Base-by-base conservation (phyloP, 1,140 invertebrate species). In the Drosophila ironensis region DNA sequence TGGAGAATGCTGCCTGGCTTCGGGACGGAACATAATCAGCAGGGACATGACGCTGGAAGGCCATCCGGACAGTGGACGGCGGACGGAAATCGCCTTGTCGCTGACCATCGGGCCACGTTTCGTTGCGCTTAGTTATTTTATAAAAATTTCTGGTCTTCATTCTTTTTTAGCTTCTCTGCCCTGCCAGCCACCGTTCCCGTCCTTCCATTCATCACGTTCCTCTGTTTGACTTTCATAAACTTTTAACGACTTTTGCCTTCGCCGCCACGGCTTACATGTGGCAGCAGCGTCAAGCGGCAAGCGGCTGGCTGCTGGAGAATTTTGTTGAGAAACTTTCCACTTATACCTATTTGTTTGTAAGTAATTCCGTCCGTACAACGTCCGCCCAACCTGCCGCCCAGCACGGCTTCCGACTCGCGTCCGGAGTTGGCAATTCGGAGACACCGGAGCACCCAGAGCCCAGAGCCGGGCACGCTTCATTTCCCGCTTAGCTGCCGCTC, bases 181-280 rank as follows among this genome's bases (percentile, higher is more conserved):
- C 44, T 52, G 7, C 16, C 6, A 2, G 8, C 2, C 9, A 16
- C 47, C 56, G 56, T 33, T 44, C 44, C 38, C 47, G 56, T 69
- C 40, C 52, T 53, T 54, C 42, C 52, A 68, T 56, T 54, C 60
- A 67, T 61, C 63, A 52, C 72, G 78, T 71, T 86, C 59, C 72
- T 70, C 74, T 87, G 81, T 88, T 88, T 88, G 86, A 88, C 86
- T 88, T 88, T 88, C 86, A 88, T 88, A 88, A 88, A 88, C 75
- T 88, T 88, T 87, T 88, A 88, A 88, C 80, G 86, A 88, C 86
- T 88, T 88, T 87, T 88, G 86, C 84, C 74, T 71, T 67, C 71
- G 63, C 80, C 67, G 50, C 57, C 78, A 66, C 35, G 73, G 76
- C 76, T 81, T 72, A 81, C 77, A 82, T 81, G 76, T 81, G 72